Evolutionary conservation across 2,797 vertebrate species (phyloP), one percentile per base, ranked within the genome.

Genomic region (Acanthurus lineatus): DNA sequence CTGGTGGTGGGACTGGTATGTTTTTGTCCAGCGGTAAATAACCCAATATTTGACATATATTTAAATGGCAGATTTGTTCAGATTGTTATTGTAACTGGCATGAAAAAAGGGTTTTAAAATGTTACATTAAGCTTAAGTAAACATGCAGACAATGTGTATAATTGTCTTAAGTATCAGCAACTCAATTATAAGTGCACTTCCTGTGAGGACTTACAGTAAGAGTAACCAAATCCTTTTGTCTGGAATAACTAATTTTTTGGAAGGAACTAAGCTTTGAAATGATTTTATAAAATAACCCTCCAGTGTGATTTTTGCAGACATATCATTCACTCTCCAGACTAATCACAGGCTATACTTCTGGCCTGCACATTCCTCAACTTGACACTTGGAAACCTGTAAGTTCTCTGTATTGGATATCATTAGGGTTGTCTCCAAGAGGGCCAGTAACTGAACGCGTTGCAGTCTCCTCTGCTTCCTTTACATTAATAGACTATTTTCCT

Each of bases 311-410:
- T 83, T 54, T 52, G 56, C 17, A 38, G 71, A 56, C 72, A 47
- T 81, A 66, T 74, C 11, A 75, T 82, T 88, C 81, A 82, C 67
- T 65, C 79, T 72, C n/a, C 28, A 70, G 51, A 77, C 71, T 83
- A 60, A 81, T 88, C 71, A 74, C 67, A 76, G 73, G 7, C 69
- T 73, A 56, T 63, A 67, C 61, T 35, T 74, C 57, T 19, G 81
- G 58, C 57, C 64, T 69, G 77, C 73, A 73, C 87, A 85, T 89
- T 79, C 58, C 35, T 89, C 61, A 79, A 22, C 45, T 52, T 83
- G 82, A 89, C 72, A 83, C 68, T 65, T 79, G 47, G 69, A 88
- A 83, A 84, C 60, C 52, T 78, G 42, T 58, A 79, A 62, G 47
- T 65, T 54, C 84, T 38, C 61, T 76, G 53, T 79, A 72, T 73